These are phyloP conservation scores for Eudyptes chrysolophus DNA, from an alignment of 2,113 vertebrate genomes.

Conservation along the genomic window DNA sequence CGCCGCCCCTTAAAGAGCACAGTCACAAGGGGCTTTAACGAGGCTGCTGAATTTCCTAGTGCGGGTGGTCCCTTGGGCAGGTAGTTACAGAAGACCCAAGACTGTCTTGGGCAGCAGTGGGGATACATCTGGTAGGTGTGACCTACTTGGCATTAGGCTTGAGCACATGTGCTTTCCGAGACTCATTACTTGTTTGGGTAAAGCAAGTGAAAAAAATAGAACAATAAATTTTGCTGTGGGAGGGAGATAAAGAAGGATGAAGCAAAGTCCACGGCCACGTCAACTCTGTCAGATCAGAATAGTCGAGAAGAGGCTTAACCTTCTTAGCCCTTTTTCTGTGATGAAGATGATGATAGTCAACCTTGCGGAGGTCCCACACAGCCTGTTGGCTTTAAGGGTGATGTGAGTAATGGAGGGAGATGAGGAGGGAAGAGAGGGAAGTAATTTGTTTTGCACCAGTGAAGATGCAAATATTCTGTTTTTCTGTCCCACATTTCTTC, in stretches of 20 bases:
- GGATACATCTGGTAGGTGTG: not conserved
- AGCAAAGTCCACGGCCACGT: not conserved
- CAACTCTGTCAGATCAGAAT: not conserved
- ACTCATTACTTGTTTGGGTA: not conserved
- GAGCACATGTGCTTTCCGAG: rapidly evolving
- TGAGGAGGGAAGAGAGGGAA: not conserved
- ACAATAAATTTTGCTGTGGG: not conserved
- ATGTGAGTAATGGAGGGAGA: not conserved
- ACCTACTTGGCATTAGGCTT: not conserved
- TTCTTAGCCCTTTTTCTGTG: not conserved
- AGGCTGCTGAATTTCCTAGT: not conserved
- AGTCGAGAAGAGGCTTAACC: not conserved
- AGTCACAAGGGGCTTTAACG: not conserved
- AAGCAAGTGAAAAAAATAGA: not conserved
- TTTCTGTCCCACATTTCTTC: not conserved
- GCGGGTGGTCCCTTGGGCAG: not conserved
- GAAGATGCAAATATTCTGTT: not conserved
- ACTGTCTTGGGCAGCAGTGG: not conserved
- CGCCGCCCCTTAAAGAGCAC: not conserved
- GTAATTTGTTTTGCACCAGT: not conserved
- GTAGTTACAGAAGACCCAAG: not conserved
- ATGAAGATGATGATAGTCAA: not conserved
- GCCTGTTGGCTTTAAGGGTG: not conserved
- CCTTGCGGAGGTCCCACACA: not conserved
- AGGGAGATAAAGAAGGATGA: not conserved